Conservation (phyloP, 2,888 invertebrate species). For the Drosophila tanythrix region DNA sequence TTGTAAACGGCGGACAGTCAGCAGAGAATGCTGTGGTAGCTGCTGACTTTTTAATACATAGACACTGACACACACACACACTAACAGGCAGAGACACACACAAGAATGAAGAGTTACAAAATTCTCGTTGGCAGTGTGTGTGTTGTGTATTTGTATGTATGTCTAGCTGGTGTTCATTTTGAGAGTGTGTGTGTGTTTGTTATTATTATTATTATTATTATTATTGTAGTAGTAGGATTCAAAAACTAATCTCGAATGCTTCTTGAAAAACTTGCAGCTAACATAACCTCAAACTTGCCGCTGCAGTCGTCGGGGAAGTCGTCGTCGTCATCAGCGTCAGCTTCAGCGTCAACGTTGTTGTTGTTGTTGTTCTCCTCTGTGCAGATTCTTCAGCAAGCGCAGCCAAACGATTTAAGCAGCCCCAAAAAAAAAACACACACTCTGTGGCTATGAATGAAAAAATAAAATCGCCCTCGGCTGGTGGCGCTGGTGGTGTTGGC, state of each 20-base stretch:
- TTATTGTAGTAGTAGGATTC: slow-evolving; percentile 1
- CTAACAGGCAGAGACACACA: background rate
- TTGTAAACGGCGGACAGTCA: slow-evolving; percentile 70
- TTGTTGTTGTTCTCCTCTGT: slow-evolving; percentile 64
- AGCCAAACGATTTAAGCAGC: slow-evolving; percentile 68
- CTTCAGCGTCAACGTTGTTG: slow-evolving; percentile 58
- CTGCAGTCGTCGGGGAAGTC: slow-evolving; percentile 79
- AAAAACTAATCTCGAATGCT: slow-evolving; percentile 47
- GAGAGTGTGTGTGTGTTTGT: slow-evolving; percentile 23
- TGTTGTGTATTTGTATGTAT: slow-evolving; percentile 11
- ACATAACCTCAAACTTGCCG: slow-evolving; percentile 83
- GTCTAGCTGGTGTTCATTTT: slow-evolving; percentile 17
- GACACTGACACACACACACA: background rate
- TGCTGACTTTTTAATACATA: slow-evolving; percentile 71
- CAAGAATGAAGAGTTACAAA: slow-evolving; percentile 61
- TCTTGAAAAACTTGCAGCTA: slow-evolving; percentile 72
- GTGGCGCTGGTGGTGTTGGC: slow-evolving; percentile 48
- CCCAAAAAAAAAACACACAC: slow-evolving; percentile 46
- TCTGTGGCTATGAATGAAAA: slow-evolving; percentile 82
- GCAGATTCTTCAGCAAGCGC: slow-evolving; percentile 59
- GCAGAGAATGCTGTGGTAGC: slow-evolving; percentile 59
- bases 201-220: slow-evolving; percentile 15
- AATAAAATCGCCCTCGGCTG: slow-evolving; percentile 84
- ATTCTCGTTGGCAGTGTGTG: slow-evolving; percentile 28
- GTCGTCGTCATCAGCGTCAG: slow-evolving; percentile 71